phyloP scores from a whole-genome alignment of 1,140 invertebrate genomes.

The Halictus rubicundus region DNA sequence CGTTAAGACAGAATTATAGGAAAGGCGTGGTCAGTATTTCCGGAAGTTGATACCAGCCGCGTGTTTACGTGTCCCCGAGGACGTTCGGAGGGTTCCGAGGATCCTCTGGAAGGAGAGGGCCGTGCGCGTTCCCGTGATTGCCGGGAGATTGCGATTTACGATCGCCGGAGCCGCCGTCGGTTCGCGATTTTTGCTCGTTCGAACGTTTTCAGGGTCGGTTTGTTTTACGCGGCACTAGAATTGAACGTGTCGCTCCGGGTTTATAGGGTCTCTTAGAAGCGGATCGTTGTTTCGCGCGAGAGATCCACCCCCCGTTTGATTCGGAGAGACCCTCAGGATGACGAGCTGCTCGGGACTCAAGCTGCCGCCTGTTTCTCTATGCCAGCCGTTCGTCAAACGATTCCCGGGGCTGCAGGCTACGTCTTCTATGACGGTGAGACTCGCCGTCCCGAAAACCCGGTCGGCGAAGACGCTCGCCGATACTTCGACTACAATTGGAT shows the following conservation, averaged over 20 bases:
- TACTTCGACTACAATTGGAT: too few relatives aligned
- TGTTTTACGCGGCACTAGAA: slow-evolving; percentile 4
- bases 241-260: neutral
- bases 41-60: neutral
- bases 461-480: too few relatives aligned
- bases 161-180: neutral
- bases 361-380: neutral
- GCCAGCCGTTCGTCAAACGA: neutral
- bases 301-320: neutral
- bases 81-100: neutral
- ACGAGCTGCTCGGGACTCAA: neutral
- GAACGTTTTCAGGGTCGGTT: neutral
- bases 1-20: slow-evolving; percentile 18
- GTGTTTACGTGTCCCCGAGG: neutral
- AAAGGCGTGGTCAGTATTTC: neutral
- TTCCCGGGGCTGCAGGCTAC: neutral
- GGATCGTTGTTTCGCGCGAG: slow-evolving; percentile 3
- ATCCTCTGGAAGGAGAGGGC: neutral
- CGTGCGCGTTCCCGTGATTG: neutral
- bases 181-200: neutral
- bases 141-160: slow-evolving; percentile 23
- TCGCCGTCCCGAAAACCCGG: too few relatives aligned
- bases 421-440: too few relatives aligned
- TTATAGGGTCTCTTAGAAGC: slow-evolving; percentile 6
- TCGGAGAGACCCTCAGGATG: neutral